Evolutionary conservation across 2,113 vertebrate genomes (phyloP).

Genomic region (Electrona antarctica): DNA sequence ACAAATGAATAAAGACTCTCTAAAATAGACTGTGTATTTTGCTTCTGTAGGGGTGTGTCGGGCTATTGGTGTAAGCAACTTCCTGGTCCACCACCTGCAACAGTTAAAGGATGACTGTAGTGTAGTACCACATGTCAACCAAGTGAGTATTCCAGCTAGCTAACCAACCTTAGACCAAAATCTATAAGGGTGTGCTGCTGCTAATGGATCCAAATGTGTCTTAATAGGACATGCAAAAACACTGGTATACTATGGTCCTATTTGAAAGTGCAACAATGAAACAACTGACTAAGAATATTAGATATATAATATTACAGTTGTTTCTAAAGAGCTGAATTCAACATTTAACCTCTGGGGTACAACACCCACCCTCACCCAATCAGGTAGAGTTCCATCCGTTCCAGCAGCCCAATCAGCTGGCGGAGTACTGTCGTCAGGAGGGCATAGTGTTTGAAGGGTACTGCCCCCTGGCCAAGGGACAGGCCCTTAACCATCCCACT

Average conservation of each 20-base stretch:
- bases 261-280: too few species aligned
- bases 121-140: slow-evolving; percentile 79
- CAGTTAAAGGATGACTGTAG: slow-evolving; percentile 81
- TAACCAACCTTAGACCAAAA: too few species aligned
- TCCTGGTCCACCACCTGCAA: slow-evolving; percentile 83
- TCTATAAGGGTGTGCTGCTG: too few species aligned
- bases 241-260: too few species aligned
- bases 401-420: slow-evolving; percentile 78
- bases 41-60: slow-evolving; percentile 75
- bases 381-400: slow-evolving; percentile 84
- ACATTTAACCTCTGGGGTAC: too few species aligned
- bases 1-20: too few species aligned
- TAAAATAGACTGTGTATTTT: too few species aligned
- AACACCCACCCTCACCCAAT: not conserved
- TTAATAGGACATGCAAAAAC: not conserved
- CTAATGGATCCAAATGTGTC: too few species aligned
- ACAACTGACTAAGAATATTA: too few species aligned
- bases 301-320: too few species aligned
- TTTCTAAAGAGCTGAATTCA: too few species aligned
- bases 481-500: slow-evolving; percentile 70
- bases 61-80: slow-evolving; percentile 85
- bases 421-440: slow-evolving; percentile 76
- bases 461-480: slow-evolving; percentile 81
- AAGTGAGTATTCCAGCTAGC: slow-evolving; percentile 61
- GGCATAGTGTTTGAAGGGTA: slow-evolving; percentile 81